Conservation (phyloP, 2,113 vertebrate genomes). For the Panthera leo region DNA sequence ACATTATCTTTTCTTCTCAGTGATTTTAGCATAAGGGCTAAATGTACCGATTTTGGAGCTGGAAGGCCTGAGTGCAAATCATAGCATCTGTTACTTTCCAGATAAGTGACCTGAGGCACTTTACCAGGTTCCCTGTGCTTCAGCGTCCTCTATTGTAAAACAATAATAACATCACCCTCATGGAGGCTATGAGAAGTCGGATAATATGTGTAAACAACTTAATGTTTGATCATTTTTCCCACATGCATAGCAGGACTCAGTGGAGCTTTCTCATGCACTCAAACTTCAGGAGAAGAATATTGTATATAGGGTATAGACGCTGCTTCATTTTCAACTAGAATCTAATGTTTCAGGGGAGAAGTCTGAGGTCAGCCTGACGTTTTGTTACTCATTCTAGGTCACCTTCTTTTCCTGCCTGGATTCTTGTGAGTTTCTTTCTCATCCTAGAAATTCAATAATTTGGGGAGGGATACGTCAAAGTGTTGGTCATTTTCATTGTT, state of each 20-base stretch:
- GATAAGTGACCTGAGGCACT: neutral
- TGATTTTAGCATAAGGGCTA: neutral
- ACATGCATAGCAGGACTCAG: neutral
- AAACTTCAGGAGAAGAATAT: neutral
- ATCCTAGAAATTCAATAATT: neutral
- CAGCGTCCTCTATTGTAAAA: neutral
- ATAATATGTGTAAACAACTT: neutral
- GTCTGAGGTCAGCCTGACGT: neutral
- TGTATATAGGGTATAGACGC: rapidly evolving
- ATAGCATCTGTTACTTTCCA: neutral
- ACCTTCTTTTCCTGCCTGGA: neutral
- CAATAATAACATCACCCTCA: neutral
- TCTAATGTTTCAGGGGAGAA: neutral
- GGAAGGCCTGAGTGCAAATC: neutral
- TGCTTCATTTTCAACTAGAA: neutral
- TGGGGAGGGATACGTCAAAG: neutral
- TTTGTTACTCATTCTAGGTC: neutral
- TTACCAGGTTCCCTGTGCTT: neutral
- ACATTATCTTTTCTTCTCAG: neutral
- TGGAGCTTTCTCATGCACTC: neutral
- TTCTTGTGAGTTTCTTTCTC: neutral
- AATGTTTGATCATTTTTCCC: neutral
- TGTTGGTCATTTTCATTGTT: neutral
- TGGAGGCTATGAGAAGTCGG: neutral
- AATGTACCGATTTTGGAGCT: neutral